Percentiles rank a stretch among this genome's conserved stretches.
phyloP scores from a whole-genome alignment of 2,113 vertebrate genomes.

The Nycticryphes semicollaris region DNA sequence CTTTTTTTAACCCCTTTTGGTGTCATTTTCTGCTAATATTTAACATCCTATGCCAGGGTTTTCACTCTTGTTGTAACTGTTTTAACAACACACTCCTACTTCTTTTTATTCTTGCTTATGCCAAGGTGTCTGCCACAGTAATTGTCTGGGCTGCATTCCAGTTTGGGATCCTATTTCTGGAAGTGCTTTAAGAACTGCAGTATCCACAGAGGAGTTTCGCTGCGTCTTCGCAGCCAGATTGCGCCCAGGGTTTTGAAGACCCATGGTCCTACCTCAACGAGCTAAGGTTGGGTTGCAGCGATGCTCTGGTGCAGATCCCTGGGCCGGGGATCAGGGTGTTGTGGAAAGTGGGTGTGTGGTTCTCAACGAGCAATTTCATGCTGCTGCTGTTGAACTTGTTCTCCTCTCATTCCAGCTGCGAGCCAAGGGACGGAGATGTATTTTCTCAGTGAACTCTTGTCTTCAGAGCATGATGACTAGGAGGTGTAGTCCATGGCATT shows the following conservation, averaged over 20 bases:
- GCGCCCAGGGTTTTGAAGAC: neutral
- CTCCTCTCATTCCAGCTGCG: accelerated
- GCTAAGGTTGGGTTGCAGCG: neutral
- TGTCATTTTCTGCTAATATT: neutral
- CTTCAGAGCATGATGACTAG: accelerated
- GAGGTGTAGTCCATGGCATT: neutral
- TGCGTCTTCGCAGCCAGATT: neutral
- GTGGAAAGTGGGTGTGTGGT: neutral
- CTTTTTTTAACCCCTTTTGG: neutral
- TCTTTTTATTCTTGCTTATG: neutral
- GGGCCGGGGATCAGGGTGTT: neutral
- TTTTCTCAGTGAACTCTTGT: neutral
- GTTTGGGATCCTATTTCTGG: neutral
- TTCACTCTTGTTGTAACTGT: neutral
- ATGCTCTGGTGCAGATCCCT: neutral
- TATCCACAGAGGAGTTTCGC: accelerated
- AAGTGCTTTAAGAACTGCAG: neutral
- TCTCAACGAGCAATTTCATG: accelerated
- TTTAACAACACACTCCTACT: neutral
- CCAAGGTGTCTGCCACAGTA: neutral
- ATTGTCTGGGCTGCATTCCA: neutral
- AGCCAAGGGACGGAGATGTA: neutral
- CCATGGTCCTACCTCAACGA: accelerated
- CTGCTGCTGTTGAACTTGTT: neutral
- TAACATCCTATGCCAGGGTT: neutral